phyloP scores from a whole-genome alignment of 2,888 invertebrate species.

The Keiferia lycopersicella region DNA sequence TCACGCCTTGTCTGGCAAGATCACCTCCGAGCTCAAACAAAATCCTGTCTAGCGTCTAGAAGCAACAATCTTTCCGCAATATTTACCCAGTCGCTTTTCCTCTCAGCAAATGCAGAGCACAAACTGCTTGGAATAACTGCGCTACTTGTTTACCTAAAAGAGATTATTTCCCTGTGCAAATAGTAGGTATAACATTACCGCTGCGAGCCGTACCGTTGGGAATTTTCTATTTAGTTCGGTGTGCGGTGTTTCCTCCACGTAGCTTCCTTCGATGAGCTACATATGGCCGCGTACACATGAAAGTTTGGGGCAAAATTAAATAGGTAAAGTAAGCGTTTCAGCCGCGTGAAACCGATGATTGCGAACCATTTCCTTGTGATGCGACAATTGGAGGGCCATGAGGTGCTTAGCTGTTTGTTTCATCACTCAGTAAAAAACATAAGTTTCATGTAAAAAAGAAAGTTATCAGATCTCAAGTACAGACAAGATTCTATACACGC shows the following conservation, averaged over 20 bases:
- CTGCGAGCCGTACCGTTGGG: constrained; percentile 30
- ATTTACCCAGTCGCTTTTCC: constrained; percentile 2
- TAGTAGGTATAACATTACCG: constrained; percentile 55
- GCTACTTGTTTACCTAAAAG: constrained; percentile 61
- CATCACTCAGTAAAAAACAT: no score
- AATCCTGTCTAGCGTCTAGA: constrained; percentile 9
- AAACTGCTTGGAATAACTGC: constrained; percentile 19
- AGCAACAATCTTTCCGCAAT: constrained; percentile 6
- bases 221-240: constrained; percentile 60
- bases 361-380: no score
- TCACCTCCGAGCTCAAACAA: neutral
- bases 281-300: neutral
- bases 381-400: no score
- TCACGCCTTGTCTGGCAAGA: neutral
- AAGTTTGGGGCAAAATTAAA: no score
- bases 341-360: no score
- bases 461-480: no score
- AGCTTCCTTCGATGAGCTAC: constrained; percentile 9
- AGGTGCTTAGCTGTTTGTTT: no score
- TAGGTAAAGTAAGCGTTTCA: no score
- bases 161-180: constrained; percentile 73
- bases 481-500: no score
- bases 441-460: no score
- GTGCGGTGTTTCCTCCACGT: constrained; percentile 54
- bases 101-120: constrained; percentile 16